Evolutionary conservation across 2,888 invertebrate genomes (phyloP).

Genomic region (Sarcophaga caerulescens): DNA sequence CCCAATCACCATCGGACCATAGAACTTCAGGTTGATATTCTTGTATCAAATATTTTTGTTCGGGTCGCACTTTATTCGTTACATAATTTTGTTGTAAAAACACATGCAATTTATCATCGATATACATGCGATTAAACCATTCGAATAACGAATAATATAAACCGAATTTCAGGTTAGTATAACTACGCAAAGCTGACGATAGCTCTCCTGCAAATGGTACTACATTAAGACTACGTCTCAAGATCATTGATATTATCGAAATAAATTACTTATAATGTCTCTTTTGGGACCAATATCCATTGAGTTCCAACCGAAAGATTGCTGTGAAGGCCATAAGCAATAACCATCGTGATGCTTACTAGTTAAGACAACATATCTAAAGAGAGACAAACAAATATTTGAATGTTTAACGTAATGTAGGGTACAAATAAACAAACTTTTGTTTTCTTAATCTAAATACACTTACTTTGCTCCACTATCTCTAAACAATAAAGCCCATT

Average conservation of each 20-base stretch:
- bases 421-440: too few relatives aligned
- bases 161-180: slow-evolving; percentile 87
- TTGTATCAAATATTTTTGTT: slow-evolving; percentile 89
- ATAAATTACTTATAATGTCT: slow-evolving; percentile 86
- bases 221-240: slow-evolving; percentile 51
- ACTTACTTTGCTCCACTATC: slow-evolving; percentile 92
- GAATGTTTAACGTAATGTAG: too few relatives aligned
- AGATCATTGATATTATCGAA: background rate
- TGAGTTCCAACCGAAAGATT: slow-evolving; percentile 93
- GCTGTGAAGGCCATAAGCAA: slow-evolving; percentile 91
- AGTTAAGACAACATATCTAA: slow-evolving; percentile 90
- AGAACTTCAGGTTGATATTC: slow-evolving; percentile 89
- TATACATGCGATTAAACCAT: slow-evolving; percentile 93
- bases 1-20: slow-evolving; percentile 98
- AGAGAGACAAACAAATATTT: slow-evolving; percentile 8
- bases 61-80: slow-evolving; percentile 88
- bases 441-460: background rate
- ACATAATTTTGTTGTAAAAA: slow-evolving; percentile 87
- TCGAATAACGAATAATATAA: slow-evolving; percentile 93
- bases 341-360: slow-evolving; percentile 95
- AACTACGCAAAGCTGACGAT: slow-evolving; percentile 85
- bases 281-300: slow-evolving; percentile 89
- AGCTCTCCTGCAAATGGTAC: slow-evolving; percentile 83
- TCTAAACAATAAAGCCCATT: slow-evolving; percentile 92
- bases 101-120: slow-evolving; percentile 85